Evolutionary conservation across 1,140 invertebrate species (phyloP), one percentile per base, ranked within the genome.

Genomic region (Sycophila sp.): DNA sequence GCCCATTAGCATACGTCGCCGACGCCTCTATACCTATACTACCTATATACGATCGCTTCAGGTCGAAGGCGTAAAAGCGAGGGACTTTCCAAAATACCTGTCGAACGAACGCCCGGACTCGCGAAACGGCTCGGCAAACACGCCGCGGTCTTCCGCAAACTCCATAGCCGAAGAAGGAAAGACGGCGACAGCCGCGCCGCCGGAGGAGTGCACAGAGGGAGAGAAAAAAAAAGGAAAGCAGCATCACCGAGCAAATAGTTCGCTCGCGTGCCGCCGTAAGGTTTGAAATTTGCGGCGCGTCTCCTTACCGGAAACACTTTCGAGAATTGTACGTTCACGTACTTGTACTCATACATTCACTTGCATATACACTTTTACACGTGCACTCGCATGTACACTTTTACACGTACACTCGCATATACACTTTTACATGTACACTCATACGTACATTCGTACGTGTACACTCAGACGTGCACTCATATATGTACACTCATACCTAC

Each of bases 1-100:
- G n/a, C n/a, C n/a, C n/a, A n/a, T n/a, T n/a, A n/a, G n/a, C n/a
- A n/a, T n/a, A n/a, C n/a, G n/a, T n/a, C n/a, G n/a, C n/a, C n/a
- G n/a, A n/a, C n/a, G n/a, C n/a, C n/a, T n/a, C n/a, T n/a, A n/a
- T n/a, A n/a, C n/a, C n/a, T n/a, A n/a, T n/a, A n/a, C n/a, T n/a
- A n/a, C n/a, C n/a, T n/a, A n/a, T n/a, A n/a, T n/a, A n/a, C n/a
- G n/a, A n/a, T n/a, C n/a, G n/a, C n/a, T n/a, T n/a, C n/a, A n/a
- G n/a, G n/a, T n/a, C n/a, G n/a, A n/a, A n/a, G n/a, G n/a, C n/a
- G n/a, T n/a, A n/a, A n/a, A n/a, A n/a, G n/a, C n/a, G n/a, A n/a
- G n/a, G n/a, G 38, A 66, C 64, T 66, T 66, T 45, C 64, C 36
- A 56, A 56, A 56, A 66, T 45, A 34, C 17, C 34, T 66, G 36